Conservation (phyloP, 2,113 vertebrate genomes). For the Cyanoderma ruficeps region DNA sequence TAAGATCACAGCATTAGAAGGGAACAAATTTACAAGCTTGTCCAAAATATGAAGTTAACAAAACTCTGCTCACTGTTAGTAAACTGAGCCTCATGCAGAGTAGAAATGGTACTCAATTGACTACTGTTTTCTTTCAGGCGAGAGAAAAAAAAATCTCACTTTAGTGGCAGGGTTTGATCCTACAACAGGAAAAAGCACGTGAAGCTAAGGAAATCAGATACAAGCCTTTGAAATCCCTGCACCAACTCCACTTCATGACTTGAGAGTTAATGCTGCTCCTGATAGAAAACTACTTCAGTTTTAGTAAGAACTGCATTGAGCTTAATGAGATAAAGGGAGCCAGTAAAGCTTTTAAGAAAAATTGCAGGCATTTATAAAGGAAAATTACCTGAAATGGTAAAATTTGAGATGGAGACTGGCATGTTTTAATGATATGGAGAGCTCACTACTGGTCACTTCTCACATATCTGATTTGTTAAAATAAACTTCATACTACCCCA, state of each 20-base stretch:
- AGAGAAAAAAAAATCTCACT: neutral
- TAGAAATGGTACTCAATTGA: slow-evolving; percentile 15
- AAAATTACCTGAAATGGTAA: neutral
- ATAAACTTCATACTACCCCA: neutral
- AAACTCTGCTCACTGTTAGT: slow-evolving; percentile 53
- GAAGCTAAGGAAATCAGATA: neutral
- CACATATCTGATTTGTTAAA: neutral
- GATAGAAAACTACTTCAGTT: neutral
- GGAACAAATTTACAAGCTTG: slow-evolving; percentile 56
- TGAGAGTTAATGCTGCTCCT: neutral
- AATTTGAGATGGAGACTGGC: neutral
- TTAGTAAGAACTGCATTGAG: neutral
- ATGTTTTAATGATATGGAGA: neutral
- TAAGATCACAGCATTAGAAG: slow-evolving; percentile 44
- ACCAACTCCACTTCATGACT: neutral
- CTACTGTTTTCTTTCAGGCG: neutral
- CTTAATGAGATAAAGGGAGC: neutral
- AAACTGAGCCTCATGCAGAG: slow-evolving; percentile 37
- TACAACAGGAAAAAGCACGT: neutral
- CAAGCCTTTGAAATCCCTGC: neutral
- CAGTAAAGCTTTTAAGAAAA: neutral
- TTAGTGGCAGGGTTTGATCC: neutral
- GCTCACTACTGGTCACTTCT: neutral
- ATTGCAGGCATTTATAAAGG: neutral
- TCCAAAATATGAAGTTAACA: slow-evolving; percentile 63